A percentile compares a stretch with the other conserved stretches of the same genome.
phyloP scores from a whole-genome alignment of 1,140 invertebrate genomes.

The Drosophila quadrilineata region DNA sequence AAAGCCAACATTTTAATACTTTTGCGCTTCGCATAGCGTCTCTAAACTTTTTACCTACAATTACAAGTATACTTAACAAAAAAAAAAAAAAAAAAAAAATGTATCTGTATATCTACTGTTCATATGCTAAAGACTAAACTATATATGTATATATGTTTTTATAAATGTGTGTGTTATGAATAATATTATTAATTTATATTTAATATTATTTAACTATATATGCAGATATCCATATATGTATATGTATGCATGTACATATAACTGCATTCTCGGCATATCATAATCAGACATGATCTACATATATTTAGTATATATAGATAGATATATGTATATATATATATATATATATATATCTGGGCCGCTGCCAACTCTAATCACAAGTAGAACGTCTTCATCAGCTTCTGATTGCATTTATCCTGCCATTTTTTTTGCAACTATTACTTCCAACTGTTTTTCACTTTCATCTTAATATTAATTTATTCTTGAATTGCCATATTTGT shows the following conservation, averaged over 20 bases:
- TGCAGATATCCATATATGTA: conserved; percentile 6
- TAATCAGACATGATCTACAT: too few species aligned
- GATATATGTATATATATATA: conserved; percentile 18
- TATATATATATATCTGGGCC: conserved; percentile 30
- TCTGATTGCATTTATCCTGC: conserved; percentile 69
- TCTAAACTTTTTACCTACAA: conserved; percentile 73
- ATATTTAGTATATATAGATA: conserved; percentile 20
- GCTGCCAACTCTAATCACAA: conserved; percentile 72
- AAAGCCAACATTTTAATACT: conserved; percentile 64
- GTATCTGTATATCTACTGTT: too few species aligned
- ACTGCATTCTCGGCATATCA: too few species aligned
- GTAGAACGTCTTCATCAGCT: conserved; percentile 59
- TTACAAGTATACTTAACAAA: conserved; percentile 29
- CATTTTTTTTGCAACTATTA: too few species aligned
- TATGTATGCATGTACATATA: conserved; percentile 22
- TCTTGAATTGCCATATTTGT: too few species aligned
- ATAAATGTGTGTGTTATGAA: too few species aligned
- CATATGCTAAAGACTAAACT: too few species aligned
- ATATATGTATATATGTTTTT: too few species aligned
- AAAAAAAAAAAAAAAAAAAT: conserved; percentile 35
- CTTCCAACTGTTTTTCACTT: too few species aligned
- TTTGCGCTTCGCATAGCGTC: conserved; percentile 68
- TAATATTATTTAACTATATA: too few species aligned
- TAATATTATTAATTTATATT: conserved; percentile 1
- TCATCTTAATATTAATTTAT: too few species aligned